Conservation (phyloP, 2,797 vertebrate genomes). For the Anniella stebbinsi region DNA sequence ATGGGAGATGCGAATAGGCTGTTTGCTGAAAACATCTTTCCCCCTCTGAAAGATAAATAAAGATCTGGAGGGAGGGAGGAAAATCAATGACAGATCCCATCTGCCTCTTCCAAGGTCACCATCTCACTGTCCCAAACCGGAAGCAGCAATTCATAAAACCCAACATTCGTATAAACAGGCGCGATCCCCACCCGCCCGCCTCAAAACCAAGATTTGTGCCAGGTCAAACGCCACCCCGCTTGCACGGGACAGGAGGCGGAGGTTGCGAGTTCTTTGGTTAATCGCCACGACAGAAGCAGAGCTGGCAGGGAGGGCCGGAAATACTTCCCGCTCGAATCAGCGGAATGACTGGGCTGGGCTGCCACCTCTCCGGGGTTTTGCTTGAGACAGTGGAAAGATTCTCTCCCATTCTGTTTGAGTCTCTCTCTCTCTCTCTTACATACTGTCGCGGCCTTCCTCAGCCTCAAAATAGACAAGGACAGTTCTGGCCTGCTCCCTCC, state of each 20-base stretch:
- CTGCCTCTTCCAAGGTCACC: not conserved
- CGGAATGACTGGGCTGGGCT: not conserved
- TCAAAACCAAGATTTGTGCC: not conserved
- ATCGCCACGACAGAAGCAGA: constrained; percentile 66
- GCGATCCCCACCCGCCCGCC: not conserved
- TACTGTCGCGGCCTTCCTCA: not conserved
- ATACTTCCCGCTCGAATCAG: not conserved
- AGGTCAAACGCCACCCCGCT: not conserved
- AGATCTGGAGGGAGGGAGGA: not conserved
- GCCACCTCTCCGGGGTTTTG: not conserved
- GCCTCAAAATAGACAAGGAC: constrained; percentile 34
- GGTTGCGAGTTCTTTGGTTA: constrained; percentile 79
- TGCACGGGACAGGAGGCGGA: not conserved
- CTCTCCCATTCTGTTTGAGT: not conserved
- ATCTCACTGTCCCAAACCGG: not conserved
- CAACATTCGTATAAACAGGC: not conserved
- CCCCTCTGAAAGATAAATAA: not conserved
- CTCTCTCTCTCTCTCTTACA: not conserved
- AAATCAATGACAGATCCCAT: not conserved
- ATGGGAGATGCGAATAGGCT: too few relatives aligned
- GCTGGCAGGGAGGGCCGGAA: not conserved
- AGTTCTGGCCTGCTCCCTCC: not conserved
- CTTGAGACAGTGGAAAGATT: not conserved
- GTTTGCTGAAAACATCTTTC: not conserved
- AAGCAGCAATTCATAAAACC: not conserved